Evolutionary conservation across 2,797 vertebrate species (phyloP).

Genomic region (Macropus fuliginosus): DNA sequence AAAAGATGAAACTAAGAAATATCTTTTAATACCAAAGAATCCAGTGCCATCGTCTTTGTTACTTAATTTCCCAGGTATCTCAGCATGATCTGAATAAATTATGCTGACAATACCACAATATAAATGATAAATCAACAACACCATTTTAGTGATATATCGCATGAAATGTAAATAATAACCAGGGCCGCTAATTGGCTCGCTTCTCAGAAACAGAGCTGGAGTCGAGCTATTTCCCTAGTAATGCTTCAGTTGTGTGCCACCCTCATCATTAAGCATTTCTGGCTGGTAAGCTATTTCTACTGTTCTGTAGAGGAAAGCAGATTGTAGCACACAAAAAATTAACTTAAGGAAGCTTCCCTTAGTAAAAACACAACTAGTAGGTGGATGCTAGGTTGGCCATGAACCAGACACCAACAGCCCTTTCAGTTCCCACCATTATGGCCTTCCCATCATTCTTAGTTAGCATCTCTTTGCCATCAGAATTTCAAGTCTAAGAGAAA

Average conservation of each 20-base stretch:
- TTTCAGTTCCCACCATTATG: rapidly evolving
- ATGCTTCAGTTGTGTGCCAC: constrained; percentile 78
- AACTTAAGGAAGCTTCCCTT: neutral
- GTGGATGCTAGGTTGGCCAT: no score
- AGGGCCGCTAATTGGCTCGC: constrained; percentile 92
- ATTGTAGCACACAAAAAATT: constrained; percentile 59
- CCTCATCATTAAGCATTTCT: constrained; percentile 86
- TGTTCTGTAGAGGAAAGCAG: constrained; percentile 62
- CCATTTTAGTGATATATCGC: constrained; percentile 94
- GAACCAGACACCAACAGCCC: neutral
- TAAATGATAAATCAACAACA: constrained; percentile 92
- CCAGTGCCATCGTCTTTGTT: constrained; percentile 86
- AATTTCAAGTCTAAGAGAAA: neutral
- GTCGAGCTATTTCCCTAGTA: constrained; percentile 79
- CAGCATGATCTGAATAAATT: constrained; percentile 92
- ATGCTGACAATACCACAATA: constrained; percentile 89
- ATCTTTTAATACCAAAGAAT: constrained; percentile 79
- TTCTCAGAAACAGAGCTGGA: constrained; percentile 91
- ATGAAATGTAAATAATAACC: constrained; percentile 95
- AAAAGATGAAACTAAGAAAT: constrained; percentile 77
- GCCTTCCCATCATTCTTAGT: neutral
- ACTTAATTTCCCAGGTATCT: constrained; percentile 90
- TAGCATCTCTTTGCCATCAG: neutral
- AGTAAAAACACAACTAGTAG: neutral
- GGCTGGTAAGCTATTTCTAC: constrained; percentile 81